These are phyloP conservation scores for Andrena chrysosceles DNA, from an alignment of 2,888 invertebrate species.

Conservation along the genomic window DNA sequence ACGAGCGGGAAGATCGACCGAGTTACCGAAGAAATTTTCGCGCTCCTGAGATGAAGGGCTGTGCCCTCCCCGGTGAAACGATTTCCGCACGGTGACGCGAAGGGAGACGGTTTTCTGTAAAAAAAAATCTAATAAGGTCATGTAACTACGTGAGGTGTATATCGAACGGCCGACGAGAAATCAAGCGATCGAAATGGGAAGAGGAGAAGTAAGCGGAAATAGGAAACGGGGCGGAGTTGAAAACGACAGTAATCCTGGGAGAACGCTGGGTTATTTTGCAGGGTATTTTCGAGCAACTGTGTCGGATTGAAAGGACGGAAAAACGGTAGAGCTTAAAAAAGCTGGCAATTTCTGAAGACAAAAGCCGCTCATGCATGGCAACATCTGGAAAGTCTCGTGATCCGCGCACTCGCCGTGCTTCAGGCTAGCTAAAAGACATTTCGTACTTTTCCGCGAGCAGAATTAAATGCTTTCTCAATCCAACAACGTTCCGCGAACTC, in stretches of 20 bases:
- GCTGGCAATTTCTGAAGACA: conserved; percentile 18
- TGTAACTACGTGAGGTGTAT: conserved; percentile 5
- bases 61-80: background rate
- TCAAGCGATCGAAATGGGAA: background rate
- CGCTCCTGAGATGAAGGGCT: background rate
- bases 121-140: conserved; percentile 6
- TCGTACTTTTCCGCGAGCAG: background rate
- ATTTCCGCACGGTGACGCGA: background rate
- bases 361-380: conserved; percentile 26
- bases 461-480: conserved; percentile 16
- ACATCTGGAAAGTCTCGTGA: conserved; percentile 18
- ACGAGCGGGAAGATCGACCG: conserved; percentile 18
- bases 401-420: conserved; percentile 9
- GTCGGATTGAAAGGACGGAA: background rate
- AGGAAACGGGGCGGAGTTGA: background rate
- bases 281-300: conserved; percentile 8
- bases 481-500: background rate
- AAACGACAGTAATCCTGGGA: background rate
- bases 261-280: background rate
- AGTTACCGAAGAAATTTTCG: background rate
- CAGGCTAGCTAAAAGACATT: conserved; percentile 1
- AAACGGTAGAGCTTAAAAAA: conserved; percentile 30
- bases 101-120: background rate
- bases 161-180: background rate
- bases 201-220: background rate